Base-by-base conservation (phyloP, 2,888 invertebrate genomes). In the Anagyrus pseudococci region DNA sequence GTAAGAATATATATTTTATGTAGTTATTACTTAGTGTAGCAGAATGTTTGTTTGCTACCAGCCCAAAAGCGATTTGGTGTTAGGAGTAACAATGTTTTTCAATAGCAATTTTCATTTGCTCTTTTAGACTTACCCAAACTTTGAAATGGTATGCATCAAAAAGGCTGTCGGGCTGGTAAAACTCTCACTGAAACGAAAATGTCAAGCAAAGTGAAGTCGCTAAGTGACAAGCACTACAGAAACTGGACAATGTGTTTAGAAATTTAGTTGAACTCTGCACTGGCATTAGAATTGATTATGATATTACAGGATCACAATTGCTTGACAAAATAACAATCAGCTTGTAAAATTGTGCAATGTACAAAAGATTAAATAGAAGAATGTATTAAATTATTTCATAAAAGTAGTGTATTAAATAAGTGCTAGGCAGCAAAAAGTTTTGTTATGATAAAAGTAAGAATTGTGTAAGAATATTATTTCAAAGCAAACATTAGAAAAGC, bases 111-210 rank as follows among this genome's bases (percentile, higher is more conserved):
- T 70, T 69, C 69, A 66, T 68, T 70, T 72, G 58, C 61, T 60
- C 56, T 26, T 64, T 61, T 71, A 82, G 82, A 89, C 89, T 87
- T 88, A 89, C 89, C 89, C 89, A 83, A 88, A 87, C 83, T 86
- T 86, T 83, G 86, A 86, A 84, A 89, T 85, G 82, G 87, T 86
- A 85, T 88, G 87, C 85, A 87, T 86, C 84, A 88, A 84, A 86
- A 88, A 87, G 84, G 87, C 85, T 82, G 87, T 85, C 82, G 87
- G 85, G 83, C 85, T 86, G 83, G 86, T 85, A 86, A 87, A 85
- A 80, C 79, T 81, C 85, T 87, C 87, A 85, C 88, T 88, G 88
- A 85, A 88, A 84, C 82, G 80, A 81, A 84, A 88, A 86, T 86
- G 85, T 79, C 73, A 78, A 76, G 76, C 76, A 72, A 71, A 74